Percentiles rank a stretch among this genome's conserved stretches.
Evolutionary conservation across 2,113 vertebrate genomes (phyloP).

Genomic region (Grallaria varia): DNA sequence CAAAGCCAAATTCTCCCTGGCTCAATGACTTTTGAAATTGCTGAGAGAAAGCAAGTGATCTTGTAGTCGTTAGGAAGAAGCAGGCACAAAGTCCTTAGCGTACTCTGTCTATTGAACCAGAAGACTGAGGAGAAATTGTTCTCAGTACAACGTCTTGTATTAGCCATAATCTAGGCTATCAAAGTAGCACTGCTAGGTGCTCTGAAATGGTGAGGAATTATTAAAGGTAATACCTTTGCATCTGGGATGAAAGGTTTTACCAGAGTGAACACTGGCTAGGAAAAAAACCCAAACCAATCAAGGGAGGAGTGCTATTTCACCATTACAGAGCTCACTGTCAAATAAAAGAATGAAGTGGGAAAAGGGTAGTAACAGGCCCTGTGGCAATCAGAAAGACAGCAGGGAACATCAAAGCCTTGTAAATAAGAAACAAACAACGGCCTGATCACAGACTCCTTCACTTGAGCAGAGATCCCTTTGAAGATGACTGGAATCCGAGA

Average conservation of each 20-base stretch:
- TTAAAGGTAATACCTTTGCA: background rate
- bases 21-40: background rate
- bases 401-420: conserved; percentile 32
- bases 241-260: background rate
- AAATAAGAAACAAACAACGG: conserved; percentile 39
- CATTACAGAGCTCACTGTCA: background rate
- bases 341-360: conserved; percentile 7
- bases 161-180: background rate
- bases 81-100: background rate
- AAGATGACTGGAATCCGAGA: background rate
- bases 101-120: background rate
- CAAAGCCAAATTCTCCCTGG: background rate
- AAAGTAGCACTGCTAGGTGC: background rate
- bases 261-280: background rate
- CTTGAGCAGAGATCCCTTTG: background rate
- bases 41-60: background rate
- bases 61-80: background rate
- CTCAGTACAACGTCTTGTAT: background rate
- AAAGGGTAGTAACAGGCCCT: background rate
- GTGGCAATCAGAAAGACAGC: background rate
- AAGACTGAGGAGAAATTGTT: background rate
- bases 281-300: background rate
- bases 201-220: background rate
- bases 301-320: background rate
- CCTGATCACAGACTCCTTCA: background rate